Conservation (phyloP, 2,113 vertebrate species). For the Equus quagga region DNA sequence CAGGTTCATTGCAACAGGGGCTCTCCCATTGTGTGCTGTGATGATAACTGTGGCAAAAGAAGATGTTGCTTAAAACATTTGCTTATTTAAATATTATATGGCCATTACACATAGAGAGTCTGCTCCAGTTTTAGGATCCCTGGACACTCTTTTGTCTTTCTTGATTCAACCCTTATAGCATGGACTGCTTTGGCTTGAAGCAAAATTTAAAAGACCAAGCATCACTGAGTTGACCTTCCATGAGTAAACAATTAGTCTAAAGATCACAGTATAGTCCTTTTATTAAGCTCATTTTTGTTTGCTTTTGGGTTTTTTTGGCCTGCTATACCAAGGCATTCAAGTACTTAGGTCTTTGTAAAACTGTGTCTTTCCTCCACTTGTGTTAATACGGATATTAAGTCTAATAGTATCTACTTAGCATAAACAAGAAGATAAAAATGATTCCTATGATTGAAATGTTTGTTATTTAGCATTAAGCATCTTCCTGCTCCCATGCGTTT, state of each 20-base stretch:
- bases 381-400: slow-evolving; percentile 90
- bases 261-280: slow-evolving; percentile 38
- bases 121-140: slow-evolving; percentile 52
- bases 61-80: slow-evolving; percentile 4
- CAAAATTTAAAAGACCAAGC: slow-evolving; percentile 78
- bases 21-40: neutral
- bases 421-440: slow-evolving; percentile 92
- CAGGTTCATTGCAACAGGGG: neutral
- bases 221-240: slow-evolving; percentile 71
- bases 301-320: slow-evolving; percentile 37
- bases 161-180: slow-evolving; percentile 49
- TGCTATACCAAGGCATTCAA: slow-evolving; percentile 67
- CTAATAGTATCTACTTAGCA: slow-evolving; percentile 91
- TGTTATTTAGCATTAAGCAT: slow-evolving; percentile 91
- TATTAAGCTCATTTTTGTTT: slow-evolving; percentile 62
- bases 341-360: slow-evolving; percentile 86
- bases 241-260: slow-evolving; percentile 82
- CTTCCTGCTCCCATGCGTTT: slow-evolving; percentile 87
- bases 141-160: slow-evolving; percentile 62
- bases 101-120: neutral
- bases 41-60: slow-evolving; percentile 46
- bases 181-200: slow-evolving; percentile 76
- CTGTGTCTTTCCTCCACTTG: slow-evolving; percentile 84
- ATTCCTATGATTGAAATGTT: slow-evolving; percentile 92
- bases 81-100: slow-evolving; percentile 37